Conservation (phyloP, 2,797 vertebrate species). For the Galago senegalensis region DNA sequence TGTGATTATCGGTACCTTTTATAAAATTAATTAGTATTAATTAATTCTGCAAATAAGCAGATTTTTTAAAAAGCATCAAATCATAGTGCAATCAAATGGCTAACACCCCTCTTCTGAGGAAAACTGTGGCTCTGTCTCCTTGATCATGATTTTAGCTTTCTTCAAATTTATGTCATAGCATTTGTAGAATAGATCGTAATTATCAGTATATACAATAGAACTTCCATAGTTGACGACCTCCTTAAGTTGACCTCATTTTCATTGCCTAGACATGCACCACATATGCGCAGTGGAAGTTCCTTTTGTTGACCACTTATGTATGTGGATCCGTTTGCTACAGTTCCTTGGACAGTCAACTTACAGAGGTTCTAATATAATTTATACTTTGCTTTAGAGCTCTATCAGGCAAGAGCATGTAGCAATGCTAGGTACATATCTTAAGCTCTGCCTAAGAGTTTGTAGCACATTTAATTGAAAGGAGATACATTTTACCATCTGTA, state of each 20-base stretch:
- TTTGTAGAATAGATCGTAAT: conserved; percentile 29
- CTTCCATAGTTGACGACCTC: too few species aligned
- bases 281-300: too few species aligned
- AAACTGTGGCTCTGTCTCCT: background rate
- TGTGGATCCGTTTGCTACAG: too few species aligned
- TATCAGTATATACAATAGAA: background rate
- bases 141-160: background rate
- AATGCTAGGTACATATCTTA: background rate
- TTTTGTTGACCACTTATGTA: too few species aligned
- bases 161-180: background rate
- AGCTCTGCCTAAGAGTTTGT: background rate
- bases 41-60: background rate
- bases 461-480: background rate
- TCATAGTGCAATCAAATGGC: background rate
- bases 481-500: background rate
- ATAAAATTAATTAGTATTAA: background rate
- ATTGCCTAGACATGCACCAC: too few species aligned
- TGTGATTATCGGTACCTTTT: background rate
- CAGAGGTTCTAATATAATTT: background rate
- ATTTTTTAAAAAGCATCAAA: background rate
- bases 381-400: conserved; percentile 10
- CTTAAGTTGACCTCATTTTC: too few species aligned
- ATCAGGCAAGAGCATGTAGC: background rate
- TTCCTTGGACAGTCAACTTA: too few species aligned
- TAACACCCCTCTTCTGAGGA: background rate